Base-by-base conservation (phyloP, 2,888 invertebrate genomes). In the Scrobipalpa atriplicella region DNA sequence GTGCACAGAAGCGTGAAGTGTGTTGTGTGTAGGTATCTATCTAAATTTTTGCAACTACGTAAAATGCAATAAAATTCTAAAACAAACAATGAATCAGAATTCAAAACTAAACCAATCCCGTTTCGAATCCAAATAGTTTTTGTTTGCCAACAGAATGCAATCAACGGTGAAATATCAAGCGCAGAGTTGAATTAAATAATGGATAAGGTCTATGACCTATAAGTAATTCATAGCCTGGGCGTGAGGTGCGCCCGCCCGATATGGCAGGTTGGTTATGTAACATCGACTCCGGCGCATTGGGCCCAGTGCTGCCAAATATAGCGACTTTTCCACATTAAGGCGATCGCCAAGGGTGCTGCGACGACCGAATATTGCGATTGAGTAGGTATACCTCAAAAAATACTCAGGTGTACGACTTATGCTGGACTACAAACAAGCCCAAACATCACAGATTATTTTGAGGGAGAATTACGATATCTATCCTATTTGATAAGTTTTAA, bases 181-280 rank as follows among this genome's bases (percentile, higher is more conserved):
- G 76, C 74, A 75, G 73, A 78, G 77, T 76, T 76, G 81, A 84
- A 86, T 85, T 83, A 81, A 86, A 90, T 89, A 88, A 86, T 88
- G 81, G 79, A 82, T 82, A 79, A 83, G 92, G 90, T 91, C 91
- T 89, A 88, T 81, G 92, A 91, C 89, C 92, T 89, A 83, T 90
- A 87, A 90, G 90, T 89, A 90, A 92, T 91, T 90, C 90, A 89
- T 89, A 91, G 90, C 89, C 88, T 86, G 81, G 89, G 89, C 85
- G 88, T 83, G 87, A 88, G 89, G 90, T 87, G 89, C 84, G 86
- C 87, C 86, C 77, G 85, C 87, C 86, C 81, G 89, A 91, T 91
- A 92, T 87, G 92, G 92, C 92, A 92, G 92, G 92, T 92, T 91
- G 82, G 90, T 92, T 92, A 91, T 90, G 91, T 91, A 92, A 92